phyloP scores from a whole-genome alignment of 1,140 invertebrate species.

The Atopsyche davidsoni region DNA sequence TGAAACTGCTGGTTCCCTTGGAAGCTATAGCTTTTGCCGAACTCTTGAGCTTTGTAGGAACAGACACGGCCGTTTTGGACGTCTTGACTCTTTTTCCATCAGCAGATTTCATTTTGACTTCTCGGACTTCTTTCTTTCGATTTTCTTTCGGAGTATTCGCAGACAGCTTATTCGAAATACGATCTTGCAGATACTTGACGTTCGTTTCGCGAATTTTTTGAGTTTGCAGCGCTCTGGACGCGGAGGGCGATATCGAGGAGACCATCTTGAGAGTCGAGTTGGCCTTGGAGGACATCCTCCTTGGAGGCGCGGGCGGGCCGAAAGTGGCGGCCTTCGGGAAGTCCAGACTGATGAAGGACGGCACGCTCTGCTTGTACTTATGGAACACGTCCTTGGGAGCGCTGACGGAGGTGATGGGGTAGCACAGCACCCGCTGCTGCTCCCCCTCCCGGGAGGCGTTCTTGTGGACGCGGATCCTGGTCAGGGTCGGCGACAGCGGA shows the following conservation, averaged over 20 bases:
- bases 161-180: constrained; percentile 50
- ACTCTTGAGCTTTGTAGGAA: constrained; percentile 35
- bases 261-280: constrained; percentile 63
- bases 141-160: constrained; percentile 46
- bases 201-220: constrained; percentile 40
- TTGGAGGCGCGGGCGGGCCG: constrained; percentile 60
- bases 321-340: constrained; percentile 28
- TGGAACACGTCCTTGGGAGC: constrained; percentile 28
- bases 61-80: constrained; percentile 39
- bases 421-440: constrained; percentile 51
- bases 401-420: constrained; percentile 47
- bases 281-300: constrained; percentile 65
- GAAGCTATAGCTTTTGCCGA: constrained; percentile 4
- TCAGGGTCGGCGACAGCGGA: constrained; percentile 71
- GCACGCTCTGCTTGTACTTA: constrained; percentile 47
- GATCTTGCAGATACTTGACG: constrained; percentile 52
- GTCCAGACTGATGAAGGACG: constrained; percentile 41
- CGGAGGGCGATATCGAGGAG: constrained; percentile 45
- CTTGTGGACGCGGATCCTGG: constrained; percentile 70
- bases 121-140: constrained; percentile 34
- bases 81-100: constrained; percentile 31
- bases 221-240: constrained; percentile 24
- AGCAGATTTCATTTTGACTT: constrained; percentile 28
- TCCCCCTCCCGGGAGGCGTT: constrained; percentile 41
- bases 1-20: constrained; percentile 42